Conservation (phyloP, 2,113 vertebrate species). For the Barbus barbus region DNA sequence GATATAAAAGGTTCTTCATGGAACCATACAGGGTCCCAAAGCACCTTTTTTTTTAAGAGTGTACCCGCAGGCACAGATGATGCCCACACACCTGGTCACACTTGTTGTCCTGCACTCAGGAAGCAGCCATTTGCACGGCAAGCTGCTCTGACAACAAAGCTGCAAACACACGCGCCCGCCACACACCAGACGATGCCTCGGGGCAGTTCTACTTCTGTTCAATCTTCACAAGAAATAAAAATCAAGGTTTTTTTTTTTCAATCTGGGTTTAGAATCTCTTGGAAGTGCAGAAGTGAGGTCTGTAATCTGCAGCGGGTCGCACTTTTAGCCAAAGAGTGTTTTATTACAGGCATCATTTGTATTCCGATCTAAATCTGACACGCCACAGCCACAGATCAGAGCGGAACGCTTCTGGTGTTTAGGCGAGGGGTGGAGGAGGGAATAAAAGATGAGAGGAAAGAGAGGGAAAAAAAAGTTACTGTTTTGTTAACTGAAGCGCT, state of each 20-base stretch:
- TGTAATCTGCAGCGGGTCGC: slow-evolving; percentile 11
- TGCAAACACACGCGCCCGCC: neutral
- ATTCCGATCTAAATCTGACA: slow-evolving; percentile 35
- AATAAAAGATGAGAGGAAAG: slow-evolving; percentile 55
- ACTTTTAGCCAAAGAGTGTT: slow-evolving; percentile 20
- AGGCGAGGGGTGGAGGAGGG: neutral
- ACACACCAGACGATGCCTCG: neutral
- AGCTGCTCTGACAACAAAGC: slow-evolving; percentile 18
- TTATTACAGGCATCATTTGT: slow-evolving; percentile 34
- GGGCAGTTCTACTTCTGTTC: slow-evolving; percentile 2
- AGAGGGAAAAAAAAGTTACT: neutral
- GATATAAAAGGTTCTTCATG: too few relatives aligned
- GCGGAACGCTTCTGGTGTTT: slow-evolving; percentile 29
- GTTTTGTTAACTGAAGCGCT: slow-evolving; percentile 30
- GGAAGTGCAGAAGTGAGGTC: slow-evolving; percentile 15
- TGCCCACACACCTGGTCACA: slow-evolving; percentile 41
- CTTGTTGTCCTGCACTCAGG: slow-evolving; percentile 29
- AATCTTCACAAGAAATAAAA: neutral
- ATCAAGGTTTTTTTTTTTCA: neutral
- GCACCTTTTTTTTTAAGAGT: too few relatives aligned
- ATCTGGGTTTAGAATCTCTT: slow-evolving; percentile 8
- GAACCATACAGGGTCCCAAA: too few relatives aligned
- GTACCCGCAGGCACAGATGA: slow-evolving; percentile 33
- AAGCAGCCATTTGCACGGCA: slow-evolving; percentile 7
- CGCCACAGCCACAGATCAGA: slow-evolving; percentile 28